These are phyloP conservation scores for Dromococcyx pavoninus DNA, from an alignment of 2,797 vertebrate genomes.

Conservation along the genomic window DNA sequence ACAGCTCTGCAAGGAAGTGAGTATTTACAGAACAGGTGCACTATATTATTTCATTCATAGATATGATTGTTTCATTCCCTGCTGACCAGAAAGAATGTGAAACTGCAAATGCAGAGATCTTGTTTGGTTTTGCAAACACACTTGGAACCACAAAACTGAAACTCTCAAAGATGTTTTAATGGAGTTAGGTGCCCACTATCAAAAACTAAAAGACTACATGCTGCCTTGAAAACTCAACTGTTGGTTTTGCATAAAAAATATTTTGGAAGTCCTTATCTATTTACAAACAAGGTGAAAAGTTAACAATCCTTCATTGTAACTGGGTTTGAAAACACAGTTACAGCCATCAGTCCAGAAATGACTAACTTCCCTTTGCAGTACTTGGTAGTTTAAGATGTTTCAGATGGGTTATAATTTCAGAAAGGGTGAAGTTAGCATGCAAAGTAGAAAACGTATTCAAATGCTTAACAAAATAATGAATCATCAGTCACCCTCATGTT, in stretches of 20 bases:
- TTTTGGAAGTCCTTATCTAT: background rate
- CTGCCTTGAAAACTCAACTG: background rate
- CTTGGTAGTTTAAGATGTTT: background rate
- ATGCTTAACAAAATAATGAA: background rate
- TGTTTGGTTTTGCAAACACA: background rate
- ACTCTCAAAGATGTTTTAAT: background rate
- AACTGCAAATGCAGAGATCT: background rate
- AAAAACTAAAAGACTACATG: background rate
- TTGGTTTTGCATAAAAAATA: background rate
- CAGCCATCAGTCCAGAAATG: background rate
- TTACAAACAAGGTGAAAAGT: background rate
- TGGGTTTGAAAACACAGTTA: background rate
- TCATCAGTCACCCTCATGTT: background rate
- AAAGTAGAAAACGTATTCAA: background rate
- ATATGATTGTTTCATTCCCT: background rate
- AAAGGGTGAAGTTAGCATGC: background rate
- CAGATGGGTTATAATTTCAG: background rate
- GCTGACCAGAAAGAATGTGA: background rate
- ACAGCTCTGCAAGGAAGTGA: background rate
- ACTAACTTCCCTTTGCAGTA: background rate
- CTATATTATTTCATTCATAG: background rate
- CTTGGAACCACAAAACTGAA: background rate
- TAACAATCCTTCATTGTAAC: background rate
- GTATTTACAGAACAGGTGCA: no score
- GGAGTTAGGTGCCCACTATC: background rate